Percentiles rank a stretch among this genome's conserved stretches.
Evolutionary conservation across 2,888 invertebrate species (phyloP).

Genomic region (Phymatocera aterrima): DNA sequence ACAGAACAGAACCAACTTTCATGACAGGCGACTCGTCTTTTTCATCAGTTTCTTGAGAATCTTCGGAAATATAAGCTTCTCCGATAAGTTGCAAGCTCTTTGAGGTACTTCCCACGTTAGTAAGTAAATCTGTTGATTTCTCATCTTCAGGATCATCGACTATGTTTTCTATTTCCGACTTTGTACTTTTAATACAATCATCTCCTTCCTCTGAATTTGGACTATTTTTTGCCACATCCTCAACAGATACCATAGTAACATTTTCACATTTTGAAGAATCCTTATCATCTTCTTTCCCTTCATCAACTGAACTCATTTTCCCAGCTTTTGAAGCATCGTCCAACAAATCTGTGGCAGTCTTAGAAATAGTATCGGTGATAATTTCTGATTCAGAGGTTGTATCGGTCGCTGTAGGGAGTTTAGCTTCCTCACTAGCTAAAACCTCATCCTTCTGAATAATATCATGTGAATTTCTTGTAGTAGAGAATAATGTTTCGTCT

Average conservation of each 20-base stretch:
- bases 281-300: not conserved
- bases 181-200: not conserved
- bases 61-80: conserved; percentile 66
- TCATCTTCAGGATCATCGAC: not conserved
- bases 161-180: not conserved
- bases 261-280: not conserved
- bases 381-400: not conserved
- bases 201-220: not conserved
- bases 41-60: conserved; percentile 61
- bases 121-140: conserved; percentile 15
- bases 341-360: not conserved
- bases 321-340: not conserved
- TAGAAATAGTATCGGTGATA: not conserved
- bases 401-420: not conserved
- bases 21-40: conserved; percentile 18
- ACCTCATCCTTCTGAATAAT: not conserved
- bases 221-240: not conserved
- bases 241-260: not conserved
- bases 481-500: not conserved
- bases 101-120: conserved; percentile 50
- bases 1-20: conserved; percentile 28
- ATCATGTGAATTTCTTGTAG: not conserved
- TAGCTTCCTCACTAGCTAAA: not conserved
- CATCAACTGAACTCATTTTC: not conserved
- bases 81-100: conserved; percentile 65